Evolutionary conservation across 2,888 invertebrate genomes (phyloP), one percentile per base, ranked within the genome.

Genomic region (Apotomis betuletana): DNA sequence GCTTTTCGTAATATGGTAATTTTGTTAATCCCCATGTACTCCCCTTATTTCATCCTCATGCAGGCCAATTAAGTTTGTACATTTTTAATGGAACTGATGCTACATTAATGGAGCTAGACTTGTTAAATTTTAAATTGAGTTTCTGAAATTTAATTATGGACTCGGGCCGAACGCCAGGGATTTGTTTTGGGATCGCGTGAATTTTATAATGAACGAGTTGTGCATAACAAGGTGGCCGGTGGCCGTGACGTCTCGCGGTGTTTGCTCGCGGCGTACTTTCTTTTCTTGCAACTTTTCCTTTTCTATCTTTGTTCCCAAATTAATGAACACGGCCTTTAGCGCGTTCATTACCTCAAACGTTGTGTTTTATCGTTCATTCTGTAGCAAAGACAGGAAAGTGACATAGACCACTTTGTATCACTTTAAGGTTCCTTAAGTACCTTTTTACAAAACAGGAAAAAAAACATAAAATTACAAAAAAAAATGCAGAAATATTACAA

Each of bases 1-100:
- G 84, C 85, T 88, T 87, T 80, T 77, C 81, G 82, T 85, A 85
- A 85, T 86, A 86, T 74, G 78, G 82, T 85, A 87, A 89, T 88
- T 87, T 81, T 76, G 82, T 85, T 87, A 87, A 88, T 80, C 78
- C 76, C 74, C 76, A 69, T 74, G 81, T 78, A 82, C 83, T 85
- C 80, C 75, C 76, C 77, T 80, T 82, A 84, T 84, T 84, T 83
- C 77, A 78, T 80, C 80, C 77, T 80, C 78, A 75, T 78, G 80
- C 81, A 83, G 78, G 79, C 83, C 80, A 85, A 87, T 87, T 85
- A 82, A 83, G 63, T 82, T 78, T 80, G 72, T 75, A 76, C 80
- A 82, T 85, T 85, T 86, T 83, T 85, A 87, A 87, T 85, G 77
- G 77, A 79, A 83, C 84, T 76, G 79, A 70, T 76, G 64, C 70